Percentiles rank a stretch among this genome's conserved stretches.
These are phyloP conservation scores for Drosophila navojoa DNA, from an alignment of 1,140 invertebrate genomes.

Conservation along the genomic window DNA sequence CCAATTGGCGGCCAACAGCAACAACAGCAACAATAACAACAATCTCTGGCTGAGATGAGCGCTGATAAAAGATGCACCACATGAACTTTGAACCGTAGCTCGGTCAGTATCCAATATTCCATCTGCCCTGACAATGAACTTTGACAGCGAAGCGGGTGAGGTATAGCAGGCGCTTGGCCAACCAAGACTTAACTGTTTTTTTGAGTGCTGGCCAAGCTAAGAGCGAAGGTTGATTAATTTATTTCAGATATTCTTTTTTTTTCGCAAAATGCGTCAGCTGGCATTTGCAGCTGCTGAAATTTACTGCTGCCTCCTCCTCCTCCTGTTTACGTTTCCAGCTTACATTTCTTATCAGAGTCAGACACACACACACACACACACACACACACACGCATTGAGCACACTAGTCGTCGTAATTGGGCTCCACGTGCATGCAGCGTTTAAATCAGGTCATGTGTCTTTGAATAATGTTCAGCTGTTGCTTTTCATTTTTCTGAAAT, in stretches of 20 bases:
- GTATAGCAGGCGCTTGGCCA: not conserved
- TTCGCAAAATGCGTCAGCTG: not conserved
- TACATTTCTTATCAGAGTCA: slow-evolving; percentile 25
- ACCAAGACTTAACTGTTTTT: not conserved
- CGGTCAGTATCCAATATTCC: slow-evolving; percentile 65
- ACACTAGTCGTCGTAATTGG: slow-evolving; percentile 15
- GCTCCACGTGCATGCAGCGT: slow-evolving; percentile 16
- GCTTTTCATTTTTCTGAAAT: slow-evolving; percentile 1
- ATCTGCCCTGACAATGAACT: slow-evolving; percentile 43
- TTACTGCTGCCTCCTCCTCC: not conserved
- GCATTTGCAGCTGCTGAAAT: not conserved
- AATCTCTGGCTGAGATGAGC: slow-evolving; percentile 52
- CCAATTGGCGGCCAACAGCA: slow-evolving; percentile 47
- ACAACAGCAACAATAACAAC: slow-evolving; percentile 10
- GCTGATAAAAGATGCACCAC: slow-evolving; percentile 56
- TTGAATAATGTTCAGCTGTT: slow-evolving; percentile 39
- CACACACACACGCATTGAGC: not conserved
- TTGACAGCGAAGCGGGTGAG: not conserved
- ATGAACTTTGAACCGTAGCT: slow-evolving; percentile 69
- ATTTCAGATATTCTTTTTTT: not conserved
- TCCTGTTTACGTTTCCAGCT: slow-evolving; percentile 26
- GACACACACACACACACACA: no score
- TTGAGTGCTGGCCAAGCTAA: not conserved
- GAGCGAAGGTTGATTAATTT: slow-evolving; percentile 2
- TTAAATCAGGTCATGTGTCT: slow-evolving; percentile 68